Conservation (phyloP, 2,797 vertebrate genomes). For the Vespertilio murinus region DNA sequence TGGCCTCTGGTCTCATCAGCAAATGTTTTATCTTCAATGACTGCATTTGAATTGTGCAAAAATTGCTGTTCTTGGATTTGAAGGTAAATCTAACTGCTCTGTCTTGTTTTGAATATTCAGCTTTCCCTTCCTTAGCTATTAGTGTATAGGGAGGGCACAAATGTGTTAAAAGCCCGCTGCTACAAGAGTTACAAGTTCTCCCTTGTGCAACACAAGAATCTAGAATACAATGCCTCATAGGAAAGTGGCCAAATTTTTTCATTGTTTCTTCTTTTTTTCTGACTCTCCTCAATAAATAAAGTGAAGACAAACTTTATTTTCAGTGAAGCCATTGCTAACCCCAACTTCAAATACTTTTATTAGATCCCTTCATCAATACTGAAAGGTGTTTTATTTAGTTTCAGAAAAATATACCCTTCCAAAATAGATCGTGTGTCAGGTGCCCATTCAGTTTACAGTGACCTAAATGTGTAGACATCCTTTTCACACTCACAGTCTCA, state of each 20-base stretch:
- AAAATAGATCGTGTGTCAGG: background rate
- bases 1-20: background rate
- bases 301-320: background rate
- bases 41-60: constrained; percentile 44
- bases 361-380: background rate
- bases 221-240: background rate
- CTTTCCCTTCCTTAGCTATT: background rate
- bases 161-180: background rate
- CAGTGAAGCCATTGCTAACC: background rate
- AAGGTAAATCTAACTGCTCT: constrained; percentile 22
- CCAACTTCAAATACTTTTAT: background rate
- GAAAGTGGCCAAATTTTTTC: background rate
- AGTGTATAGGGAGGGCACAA: constrained; percentile 21
- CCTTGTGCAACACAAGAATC: background rate
- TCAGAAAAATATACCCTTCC: background rate
- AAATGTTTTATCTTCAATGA: constrained; percentile 37
- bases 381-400: background rate
- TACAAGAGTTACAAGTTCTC: background rate
- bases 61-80: constrained; percentile 20
- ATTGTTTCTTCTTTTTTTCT: background rate
- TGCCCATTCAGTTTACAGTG: background rate
- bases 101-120: constrained; percentile 45
- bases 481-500: background rate
- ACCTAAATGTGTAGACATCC: background rate
- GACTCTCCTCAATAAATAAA: background rate